A percentile compares a stretch with the other conserved stretches of the same genome.
Evolutionary conservation across 1,140 invertebrate species (phyloP).

Genomic region (Latrodectus geometricus): DNA sequence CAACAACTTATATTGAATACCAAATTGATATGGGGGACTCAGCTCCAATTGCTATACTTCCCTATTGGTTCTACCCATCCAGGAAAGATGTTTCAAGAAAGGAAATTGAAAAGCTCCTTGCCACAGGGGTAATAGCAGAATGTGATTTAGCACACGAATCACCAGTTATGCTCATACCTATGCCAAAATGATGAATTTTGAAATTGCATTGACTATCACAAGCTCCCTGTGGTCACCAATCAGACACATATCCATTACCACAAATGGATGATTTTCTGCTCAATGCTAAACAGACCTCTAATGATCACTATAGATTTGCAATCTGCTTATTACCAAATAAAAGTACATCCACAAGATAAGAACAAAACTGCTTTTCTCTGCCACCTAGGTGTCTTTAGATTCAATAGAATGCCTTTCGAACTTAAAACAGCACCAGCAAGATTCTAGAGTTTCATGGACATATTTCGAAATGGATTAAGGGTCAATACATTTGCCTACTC

Average conservation of each 20-base stretch:
- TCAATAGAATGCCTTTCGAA: conserved; percentile 64
- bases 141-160: conserved; percentile 24
- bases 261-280: background rate
- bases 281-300: background rate
- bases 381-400: conserved; percentile 68
- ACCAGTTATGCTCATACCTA: conserved; percentile 64
- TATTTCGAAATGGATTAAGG: conserved; percentile 65
- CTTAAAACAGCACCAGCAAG: conserved; percentile 63
- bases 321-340: conserved; percentile 71
- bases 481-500: conserved; percentile 66
- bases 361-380: conserved; percentile 70
- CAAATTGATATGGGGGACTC: background rate
- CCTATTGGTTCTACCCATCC: background rate
- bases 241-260: conserved; percentile 3
- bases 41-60: background rate
- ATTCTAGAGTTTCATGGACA: conserved; percentile 69
- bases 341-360: conserved; percentile 65
- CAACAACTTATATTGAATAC: conserved; percentile 2
- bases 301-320: conserved; percentile 69
- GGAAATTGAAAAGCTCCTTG: conserved; percentile 64
- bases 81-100: conserved; percentile 6
- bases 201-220: conserved; percentile 68
- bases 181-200: conserved; percentile 62
- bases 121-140: conserved; percentile 7
- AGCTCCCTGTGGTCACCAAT: conserved; percentile 61